Evolutionary conservation across 1,140 invertebrate genomes (phyloP).

Genomic region (Megalonaias nervosa): DNA sequence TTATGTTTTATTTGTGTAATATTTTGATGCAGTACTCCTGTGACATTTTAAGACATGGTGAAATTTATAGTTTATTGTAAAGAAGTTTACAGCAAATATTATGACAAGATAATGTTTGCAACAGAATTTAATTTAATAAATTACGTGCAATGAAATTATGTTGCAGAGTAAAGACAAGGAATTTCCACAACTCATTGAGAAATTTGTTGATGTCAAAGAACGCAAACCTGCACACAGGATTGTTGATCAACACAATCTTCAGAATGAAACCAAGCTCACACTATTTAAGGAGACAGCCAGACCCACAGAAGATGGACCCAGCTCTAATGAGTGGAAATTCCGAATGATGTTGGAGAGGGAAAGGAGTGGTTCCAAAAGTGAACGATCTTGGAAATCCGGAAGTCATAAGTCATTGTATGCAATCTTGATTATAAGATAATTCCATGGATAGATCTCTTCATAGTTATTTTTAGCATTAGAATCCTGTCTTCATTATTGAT

Average conservation of each 20-base stretch:
- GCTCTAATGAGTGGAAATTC: slow-evolving; percentile 56
- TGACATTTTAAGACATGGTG: neutral
- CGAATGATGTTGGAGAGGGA: slow-evolving; percentile 59
- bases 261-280: slow-evolving; percentile 64
- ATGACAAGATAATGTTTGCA: neutral
- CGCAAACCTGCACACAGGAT: slow-evolving; percentile 57
- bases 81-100: neutral
- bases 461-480: no score
- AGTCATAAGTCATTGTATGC: neutral
- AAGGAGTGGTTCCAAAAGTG: slow-evolving; percentile 35
- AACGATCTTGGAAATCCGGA: no score
- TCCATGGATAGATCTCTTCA: no score
- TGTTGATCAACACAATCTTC: slow-evolving; percentile 63
- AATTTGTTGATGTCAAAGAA: slow-evolving; percentile 45
- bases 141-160: neutral
- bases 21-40: neutral
- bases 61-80: neutral
- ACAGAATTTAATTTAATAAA: no score
- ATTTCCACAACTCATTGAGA: slow-evolving; percentile 50
- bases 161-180: slow-evolving; percentile 58
- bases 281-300: slow-evolving; percentile 55
- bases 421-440: neutral
- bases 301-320: slow-evolving; percentile 46
- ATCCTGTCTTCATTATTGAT: no score
- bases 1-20: no score